phyloP scores from a whole-genome alignment of 2,888 invertebrate species.

The Epirrhoe alternata region DNA sequence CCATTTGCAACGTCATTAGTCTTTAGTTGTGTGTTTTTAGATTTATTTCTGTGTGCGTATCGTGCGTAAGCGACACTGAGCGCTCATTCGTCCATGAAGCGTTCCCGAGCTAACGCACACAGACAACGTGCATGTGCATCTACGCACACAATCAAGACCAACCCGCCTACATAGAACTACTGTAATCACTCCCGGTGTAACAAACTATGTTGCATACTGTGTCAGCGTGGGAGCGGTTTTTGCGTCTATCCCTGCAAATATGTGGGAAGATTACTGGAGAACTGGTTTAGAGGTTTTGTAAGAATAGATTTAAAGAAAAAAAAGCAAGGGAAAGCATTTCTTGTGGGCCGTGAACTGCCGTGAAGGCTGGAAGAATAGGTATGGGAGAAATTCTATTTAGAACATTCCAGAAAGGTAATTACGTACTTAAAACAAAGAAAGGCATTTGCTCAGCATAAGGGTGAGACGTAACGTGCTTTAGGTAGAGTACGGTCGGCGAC shows the following conservation, averaged over 20 bases:
- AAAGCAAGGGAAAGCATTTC: constrained; percentile 6
- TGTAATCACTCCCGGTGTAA: no score
- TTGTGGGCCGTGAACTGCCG: constrained; percentile 1
- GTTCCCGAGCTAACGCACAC: no score
- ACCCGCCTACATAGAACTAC: no score
- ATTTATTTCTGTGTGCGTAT: no score
- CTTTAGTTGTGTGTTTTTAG: no score
- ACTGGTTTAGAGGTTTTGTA: constrained; percentile 13
- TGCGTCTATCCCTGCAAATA: constrained; percentile 37
- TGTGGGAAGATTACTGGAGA: constrained; percentile 36
- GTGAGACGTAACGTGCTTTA: no score
- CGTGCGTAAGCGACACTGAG: no score
- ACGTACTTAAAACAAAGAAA: not conserved
- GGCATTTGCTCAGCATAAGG: not conserved
- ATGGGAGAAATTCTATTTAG: constrained; percentile 6
- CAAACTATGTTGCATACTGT: constrained; percentile 19
- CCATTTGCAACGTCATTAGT: no score
- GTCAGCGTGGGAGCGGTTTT: constrained; percentile 44
- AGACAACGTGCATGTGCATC: no score
- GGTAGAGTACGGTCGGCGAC: not conserved
- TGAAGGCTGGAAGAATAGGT: constrained; percentile 8
- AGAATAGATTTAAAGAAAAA: constrained; percentile 20
- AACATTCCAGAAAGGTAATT: not conserved
- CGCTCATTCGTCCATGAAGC: no score
- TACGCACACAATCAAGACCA: no score